Conservation (phyloP, 2,797 vertebrate genomes). For the Sebastes kiyomatsui region DNA sequence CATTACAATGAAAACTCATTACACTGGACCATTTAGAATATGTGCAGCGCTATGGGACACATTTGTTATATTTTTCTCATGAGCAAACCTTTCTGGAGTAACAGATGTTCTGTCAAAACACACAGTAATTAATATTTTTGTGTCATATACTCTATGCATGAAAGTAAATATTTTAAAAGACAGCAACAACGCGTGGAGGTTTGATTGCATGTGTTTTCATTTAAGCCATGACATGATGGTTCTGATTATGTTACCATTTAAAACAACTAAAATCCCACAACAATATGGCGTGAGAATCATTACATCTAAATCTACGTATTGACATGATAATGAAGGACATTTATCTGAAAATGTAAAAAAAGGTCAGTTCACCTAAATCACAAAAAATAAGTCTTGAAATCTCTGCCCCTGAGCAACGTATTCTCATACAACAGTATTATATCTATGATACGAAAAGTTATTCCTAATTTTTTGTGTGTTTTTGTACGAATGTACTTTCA, state of each 20-base stretch:
- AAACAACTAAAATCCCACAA: background rate
- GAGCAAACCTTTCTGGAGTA: constrained; percentile 53
- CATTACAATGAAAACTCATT: constrained; percentile 68
- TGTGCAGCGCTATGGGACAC: constrained; percentile 39
- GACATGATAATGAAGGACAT: background rate
- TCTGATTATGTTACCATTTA: background rate
- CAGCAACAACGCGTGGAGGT: background rate
- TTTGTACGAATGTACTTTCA: no score
- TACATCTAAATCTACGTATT: background rate
- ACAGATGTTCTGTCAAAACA: constrained; percentile 68
- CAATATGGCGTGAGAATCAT: background rate
- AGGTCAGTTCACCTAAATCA: background rate
- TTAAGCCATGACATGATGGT: background rate
- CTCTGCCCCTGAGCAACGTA: no score
- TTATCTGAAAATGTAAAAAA: background rate
- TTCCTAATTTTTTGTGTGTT: no score
- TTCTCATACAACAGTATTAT: accelerated
- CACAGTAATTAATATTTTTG: constrained; percentile 51
- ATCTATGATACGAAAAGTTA: no score
- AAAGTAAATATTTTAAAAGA: constrained; percentile 46
- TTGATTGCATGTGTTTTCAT: constrained; percentile 10
- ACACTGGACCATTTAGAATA: constrained; percentile 60
- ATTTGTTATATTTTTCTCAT: constrained; percentile 61
- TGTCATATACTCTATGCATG: background rate
- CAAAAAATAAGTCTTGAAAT: background rate